Evolutionary conservation across 2,113 vertebrate species (phyloP).

Genomic region (Turnix velox): DNA sequence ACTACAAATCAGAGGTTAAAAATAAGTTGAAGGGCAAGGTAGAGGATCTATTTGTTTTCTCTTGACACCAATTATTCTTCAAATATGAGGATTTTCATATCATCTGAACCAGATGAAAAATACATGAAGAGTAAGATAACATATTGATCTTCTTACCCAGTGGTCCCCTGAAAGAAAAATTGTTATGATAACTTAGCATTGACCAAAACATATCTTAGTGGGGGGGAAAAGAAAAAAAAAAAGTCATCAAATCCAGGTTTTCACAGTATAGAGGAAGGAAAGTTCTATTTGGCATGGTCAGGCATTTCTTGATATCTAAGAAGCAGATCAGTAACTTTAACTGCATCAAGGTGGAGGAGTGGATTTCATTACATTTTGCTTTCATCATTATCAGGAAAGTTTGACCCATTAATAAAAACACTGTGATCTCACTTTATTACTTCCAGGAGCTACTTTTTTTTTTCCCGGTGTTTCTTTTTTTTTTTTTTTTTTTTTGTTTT

Average conservation of each 20-base stretch:
- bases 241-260: background rate
- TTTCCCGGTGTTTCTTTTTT: too few species aligned
- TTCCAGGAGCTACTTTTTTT: constrained; percentile 38
- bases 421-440: constrained; percentile 38
- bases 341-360: background rate
- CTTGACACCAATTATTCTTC: background rate
- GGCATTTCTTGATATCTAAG: background rate
- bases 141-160: background rate
- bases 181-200: background rate
- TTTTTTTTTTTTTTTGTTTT: too few species aligned
- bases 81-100: background rate
- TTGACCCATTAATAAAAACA: constrained; percentile 4
- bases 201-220: background rate
- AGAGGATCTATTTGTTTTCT: background rate
- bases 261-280: background rate
- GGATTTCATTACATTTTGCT: constrained; percentile 47
- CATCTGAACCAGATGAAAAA: background rate
- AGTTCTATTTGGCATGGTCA: background rate
- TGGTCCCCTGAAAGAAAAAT: background rate
- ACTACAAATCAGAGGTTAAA: background rate
- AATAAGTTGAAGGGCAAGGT: background rate
- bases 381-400: constrained; percentile 34
- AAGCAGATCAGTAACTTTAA: background rate
- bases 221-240: fast-evolving
- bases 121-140: background rate